These are phyloP conservation scores for Mesocentrotus franciscanus DNA, from an alignment of 53 echinoderm and acorn worm genomes.

Conservation along the genomic window DNA sequence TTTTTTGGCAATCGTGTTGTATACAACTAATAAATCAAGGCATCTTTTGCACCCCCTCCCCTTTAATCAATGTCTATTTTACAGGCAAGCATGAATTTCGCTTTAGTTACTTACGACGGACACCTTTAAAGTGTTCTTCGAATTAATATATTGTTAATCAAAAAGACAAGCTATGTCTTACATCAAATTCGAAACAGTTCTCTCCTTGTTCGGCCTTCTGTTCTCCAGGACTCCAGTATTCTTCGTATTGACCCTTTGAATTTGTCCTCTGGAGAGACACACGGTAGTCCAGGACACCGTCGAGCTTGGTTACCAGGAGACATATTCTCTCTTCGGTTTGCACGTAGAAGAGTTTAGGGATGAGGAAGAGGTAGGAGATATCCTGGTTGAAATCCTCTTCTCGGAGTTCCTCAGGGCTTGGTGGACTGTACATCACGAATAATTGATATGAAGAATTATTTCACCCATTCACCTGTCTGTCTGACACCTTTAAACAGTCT, in stretches of 20 bases:
- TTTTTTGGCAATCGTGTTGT: too few species aligned
- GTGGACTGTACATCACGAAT: background rate
- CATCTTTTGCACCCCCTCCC: too few species aligned
- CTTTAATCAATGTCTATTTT: too few species aligned
- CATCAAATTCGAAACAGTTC: constrained; percentile 21
- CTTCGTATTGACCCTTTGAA: background rate
- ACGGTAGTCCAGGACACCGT: background rate
- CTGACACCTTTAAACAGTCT: too few species aligned
- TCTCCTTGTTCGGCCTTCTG: background rate
- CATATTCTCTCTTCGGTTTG: constrained; percentile 2
- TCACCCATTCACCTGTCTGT: too few species aligned
- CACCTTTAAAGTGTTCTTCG: too few species aligned
- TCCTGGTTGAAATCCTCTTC: constrained; percentile 18
- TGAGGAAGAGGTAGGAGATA: constrained; percentile 16
- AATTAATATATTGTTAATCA: too few species aligned
- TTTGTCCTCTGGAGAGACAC: background rate
- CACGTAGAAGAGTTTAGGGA: constrained; percentile 33
- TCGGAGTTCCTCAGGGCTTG: constrained; percentile 20
- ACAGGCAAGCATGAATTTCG: too few species aligned
- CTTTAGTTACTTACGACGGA: too few species aligned
- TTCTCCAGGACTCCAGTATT: constrained; percentile 6
- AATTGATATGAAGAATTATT: too few species aligned
- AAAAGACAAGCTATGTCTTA: background rate
- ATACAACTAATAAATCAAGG: too few species aligned
- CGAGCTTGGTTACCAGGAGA: background rate